Percentiles rank a stretch among this genome's conserved stretches.
Evolutionary conservation across 2,113 vertebrate genomes (phyloP).

Genomic region (Lophotis ruficrista): DNA sequence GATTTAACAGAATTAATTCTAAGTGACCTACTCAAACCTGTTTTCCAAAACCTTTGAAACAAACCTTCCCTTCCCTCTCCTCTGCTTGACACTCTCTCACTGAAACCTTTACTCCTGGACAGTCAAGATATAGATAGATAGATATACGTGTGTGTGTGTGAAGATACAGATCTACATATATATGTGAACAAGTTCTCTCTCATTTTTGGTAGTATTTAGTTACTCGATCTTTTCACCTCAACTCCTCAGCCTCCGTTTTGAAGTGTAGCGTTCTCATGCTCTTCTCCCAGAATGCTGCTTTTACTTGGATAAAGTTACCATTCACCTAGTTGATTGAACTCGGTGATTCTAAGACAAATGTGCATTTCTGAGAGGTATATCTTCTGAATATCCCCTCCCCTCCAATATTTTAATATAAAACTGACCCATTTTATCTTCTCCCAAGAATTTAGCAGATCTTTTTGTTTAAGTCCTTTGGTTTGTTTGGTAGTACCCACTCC

Average conservation of each 20-base stretch:
- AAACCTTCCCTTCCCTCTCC: background rate
- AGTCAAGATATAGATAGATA: background rate
- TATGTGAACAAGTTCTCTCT: background rate
- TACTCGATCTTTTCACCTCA: background rate
- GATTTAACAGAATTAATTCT: background rate
- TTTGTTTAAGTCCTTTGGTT: background rate
- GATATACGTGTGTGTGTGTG: no score
- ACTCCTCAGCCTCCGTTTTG: background rate
- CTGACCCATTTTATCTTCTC: background rate
- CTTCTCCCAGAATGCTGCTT: background rate
- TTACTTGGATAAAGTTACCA: background rate
- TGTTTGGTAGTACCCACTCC: background rate
- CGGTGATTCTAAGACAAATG: accelerated
- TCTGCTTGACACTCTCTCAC: background rate
- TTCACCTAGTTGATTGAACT: background rate
- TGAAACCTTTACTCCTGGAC: background rate
- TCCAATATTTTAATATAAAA: background rate
- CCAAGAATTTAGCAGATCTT: background rate
- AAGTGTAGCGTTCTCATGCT: background rate
- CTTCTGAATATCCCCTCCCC: background rate
- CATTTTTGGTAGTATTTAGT: background rate
- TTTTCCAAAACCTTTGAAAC: background rate
- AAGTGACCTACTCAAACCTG: background rate
- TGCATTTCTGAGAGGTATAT: background rate
- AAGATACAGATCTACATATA: no score